phyloP scores from a whole-genome alignment of 1,140 invertebrate species.

The Bombus waltoni region DNA sequence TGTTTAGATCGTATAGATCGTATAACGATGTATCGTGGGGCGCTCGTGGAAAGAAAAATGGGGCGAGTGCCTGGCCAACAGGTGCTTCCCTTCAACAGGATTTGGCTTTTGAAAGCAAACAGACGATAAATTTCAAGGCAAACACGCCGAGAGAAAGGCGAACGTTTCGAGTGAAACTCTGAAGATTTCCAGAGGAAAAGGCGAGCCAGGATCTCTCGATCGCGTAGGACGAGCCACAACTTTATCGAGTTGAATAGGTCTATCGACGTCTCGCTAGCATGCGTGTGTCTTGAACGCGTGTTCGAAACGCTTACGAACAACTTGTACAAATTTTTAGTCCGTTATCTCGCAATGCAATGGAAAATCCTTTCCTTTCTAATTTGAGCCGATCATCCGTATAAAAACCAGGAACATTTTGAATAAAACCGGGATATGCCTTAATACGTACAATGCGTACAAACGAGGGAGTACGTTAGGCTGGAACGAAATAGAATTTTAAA shows the following conservation, averaged over 20 bases:
- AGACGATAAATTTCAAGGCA: neutral
- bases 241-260: neutral
- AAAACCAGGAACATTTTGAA: too few species aligned
- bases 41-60: neutral
- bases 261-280: neutral
- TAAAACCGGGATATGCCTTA: too few species aligned
- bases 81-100: neutral
- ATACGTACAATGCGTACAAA: too few species aligned
- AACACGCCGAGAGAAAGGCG: slow-evolving; percentile 2
- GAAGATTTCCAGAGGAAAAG: neutral
- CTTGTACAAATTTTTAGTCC: too few species aligned
- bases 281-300: neutral
- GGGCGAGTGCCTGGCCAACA: neutral
- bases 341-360: too few species aligned
- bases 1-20: too few species aligned
- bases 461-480: too few species aligned
- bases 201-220: too few species aligned
- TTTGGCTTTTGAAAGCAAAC: slow-evolving; percentile 2
- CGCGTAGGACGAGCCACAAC: neutral
- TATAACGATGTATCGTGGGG: neutral
- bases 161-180: neutral
- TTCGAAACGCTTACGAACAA: too few species aligned
- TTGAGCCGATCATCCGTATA: too few species aligned
- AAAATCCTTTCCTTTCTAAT: too few species aligned
- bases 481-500: too few species aligned